phyloP scores from a whole-genome alignment of 2,888 invertebrate species.

The Sarcophaga variegata region DNA sequence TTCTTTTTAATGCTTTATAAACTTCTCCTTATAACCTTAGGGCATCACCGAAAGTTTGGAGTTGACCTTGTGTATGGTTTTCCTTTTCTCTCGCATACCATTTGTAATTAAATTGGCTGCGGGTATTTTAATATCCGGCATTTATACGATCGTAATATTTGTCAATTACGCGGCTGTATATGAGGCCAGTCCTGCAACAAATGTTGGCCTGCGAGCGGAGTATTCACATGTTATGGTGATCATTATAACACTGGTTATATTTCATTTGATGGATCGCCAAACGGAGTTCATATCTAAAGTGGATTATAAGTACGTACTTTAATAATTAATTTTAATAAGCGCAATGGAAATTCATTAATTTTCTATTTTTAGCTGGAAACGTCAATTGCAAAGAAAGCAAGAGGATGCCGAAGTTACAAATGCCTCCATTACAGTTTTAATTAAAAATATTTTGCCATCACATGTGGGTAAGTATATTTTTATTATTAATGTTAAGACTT shows the following conservation, averaged over 20 bases:
- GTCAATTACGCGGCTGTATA: conserved; percentile 84
- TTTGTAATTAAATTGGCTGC: conserved; percentile 90
- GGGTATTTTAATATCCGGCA: conserved; percentile 85
- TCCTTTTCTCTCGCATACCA: conserved; percentile 92
- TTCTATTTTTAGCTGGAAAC: conserved; percentile 83
- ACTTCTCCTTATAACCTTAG: conserved; percentile 67
- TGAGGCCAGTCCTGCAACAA: conserved; percentile 86
- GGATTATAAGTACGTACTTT: conserved; percentile 86
- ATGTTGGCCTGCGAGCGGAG: conserved; percentile 86
- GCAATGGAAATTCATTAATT: background rate
- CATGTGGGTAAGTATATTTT: conserved; percentile 89
- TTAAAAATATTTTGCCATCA: conserved; percentile 95
- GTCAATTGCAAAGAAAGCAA: conserved; percentile 90
- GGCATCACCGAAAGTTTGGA: conserved; percentile 84
- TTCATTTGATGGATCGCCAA: conserved; percentile 94
- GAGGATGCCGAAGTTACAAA: conserved; percentile 93
- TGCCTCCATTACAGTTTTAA: conserved; percentile 92
- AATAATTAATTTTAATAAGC: background rate
- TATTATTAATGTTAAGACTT: background rate
- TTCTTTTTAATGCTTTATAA: background rate
- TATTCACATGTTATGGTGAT: conserved; percentile 89
- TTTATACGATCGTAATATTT: conserved; percentile 88
- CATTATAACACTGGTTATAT: conserved; percentile 87
- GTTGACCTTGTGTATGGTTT: conserved; percentile 86
- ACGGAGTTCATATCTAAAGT: conserved; percentile 94